phyloP scores from a whole-genome alignment of 2,888 invertebrate species.

The Cosmia trapezina region DNA sequence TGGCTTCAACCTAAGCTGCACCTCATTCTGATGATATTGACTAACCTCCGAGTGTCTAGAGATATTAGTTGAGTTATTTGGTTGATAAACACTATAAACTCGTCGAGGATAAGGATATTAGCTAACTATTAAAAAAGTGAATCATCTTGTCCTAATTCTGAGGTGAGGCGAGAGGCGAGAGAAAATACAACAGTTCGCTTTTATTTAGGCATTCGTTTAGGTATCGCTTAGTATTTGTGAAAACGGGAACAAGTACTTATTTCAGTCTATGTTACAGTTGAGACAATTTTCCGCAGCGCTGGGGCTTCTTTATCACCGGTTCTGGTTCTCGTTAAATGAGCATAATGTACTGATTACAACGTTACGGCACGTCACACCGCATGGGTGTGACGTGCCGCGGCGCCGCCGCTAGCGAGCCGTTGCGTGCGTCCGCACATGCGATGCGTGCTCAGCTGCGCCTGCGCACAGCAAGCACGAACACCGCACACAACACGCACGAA shows the following conservation, averaged over 20 bases:
- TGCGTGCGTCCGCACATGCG: constrained; percentile 2
- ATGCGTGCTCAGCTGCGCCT: constrained; percentile 1
- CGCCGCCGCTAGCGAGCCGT: constrained; percentile 20
- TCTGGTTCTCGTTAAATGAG: too few relatives aligned
- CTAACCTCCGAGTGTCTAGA: not conserved
- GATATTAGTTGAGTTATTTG: not conserved
- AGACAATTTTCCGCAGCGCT: not conserved
- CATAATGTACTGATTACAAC: constrained; percentile 31
- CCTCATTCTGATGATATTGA: not conserved
- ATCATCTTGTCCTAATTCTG: not conserved
- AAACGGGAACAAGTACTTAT: not conserved
- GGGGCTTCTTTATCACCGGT: too few relatives aligned
- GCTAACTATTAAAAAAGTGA: not conserved
- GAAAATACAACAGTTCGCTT: not conserved
- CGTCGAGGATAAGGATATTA: not conserved
- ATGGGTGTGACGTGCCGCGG: not conserved
- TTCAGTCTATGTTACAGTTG: not conserved
- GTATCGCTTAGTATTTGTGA: not conserved
- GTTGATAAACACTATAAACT: not conserved
- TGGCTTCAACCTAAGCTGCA: not conserved
- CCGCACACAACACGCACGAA: not conserved
- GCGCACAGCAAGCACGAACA: not conserved
- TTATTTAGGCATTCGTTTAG: not conserved
- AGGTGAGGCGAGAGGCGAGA: not conserved
- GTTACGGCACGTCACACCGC: too few relatives aligned